Base-by-base conservation (phyloP, 2,797 vertebrate species). In the Hybognathus amarus region DNA sequence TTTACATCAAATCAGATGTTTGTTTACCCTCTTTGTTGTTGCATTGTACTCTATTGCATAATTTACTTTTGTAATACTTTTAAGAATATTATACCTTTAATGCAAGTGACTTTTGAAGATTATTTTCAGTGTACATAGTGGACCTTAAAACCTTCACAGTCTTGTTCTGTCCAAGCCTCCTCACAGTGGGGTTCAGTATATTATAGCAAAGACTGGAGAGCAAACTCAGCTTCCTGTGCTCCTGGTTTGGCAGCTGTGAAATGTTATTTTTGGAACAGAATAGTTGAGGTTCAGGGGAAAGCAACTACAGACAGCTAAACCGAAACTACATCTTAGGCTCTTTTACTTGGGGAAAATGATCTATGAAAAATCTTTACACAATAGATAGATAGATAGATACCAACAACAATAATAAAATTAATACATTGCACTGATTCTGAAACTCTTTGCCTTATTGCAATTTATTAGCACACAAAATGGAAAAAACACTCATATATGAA, bases 201-300 rank as follows among this genome's bases (percentile, higher is more conserved):
- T 63, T 42, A 71, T 73, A 54, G 70, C 33, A 59, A 36, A 11
- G 47, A 45, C 56, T 50, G 33, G 22, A 76, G 61, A 84, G 36
- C 63, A 67, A 30, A 61, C 3, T 38, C 42, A 33, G 63, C 15
- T 84, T 69, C 80, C 66, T 36, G 70, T 64, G 45, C 69, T 79
- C 52, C 69, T 78, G 24, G 69, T 84, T 79, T 85, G 79, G 84
- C 85, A 84, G 79, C 77, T 86, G 85, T 36, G 40, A 69, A 47
- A 6, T 82, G 81, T 88, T 89, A 89, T 88, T 89, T 87, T 85
- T 83, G 85, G 87, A 85, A 85, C 42, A 73, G 83, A 78, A 61
- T 82, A 74, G 77, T 79, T 86, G 33, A 71, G 38, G 67, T 76
- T 86, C 76, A 56, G 66, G n/a, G 76, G 11, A 73, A 59, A 78